A percentile compares a stretch with the other conserved stretches of the same genome.
Evolutionary conservation across 2,797 vertebrate genomes (phyloP).

Genomic region (Ctenochaetus hawaiiensis): DNA sequence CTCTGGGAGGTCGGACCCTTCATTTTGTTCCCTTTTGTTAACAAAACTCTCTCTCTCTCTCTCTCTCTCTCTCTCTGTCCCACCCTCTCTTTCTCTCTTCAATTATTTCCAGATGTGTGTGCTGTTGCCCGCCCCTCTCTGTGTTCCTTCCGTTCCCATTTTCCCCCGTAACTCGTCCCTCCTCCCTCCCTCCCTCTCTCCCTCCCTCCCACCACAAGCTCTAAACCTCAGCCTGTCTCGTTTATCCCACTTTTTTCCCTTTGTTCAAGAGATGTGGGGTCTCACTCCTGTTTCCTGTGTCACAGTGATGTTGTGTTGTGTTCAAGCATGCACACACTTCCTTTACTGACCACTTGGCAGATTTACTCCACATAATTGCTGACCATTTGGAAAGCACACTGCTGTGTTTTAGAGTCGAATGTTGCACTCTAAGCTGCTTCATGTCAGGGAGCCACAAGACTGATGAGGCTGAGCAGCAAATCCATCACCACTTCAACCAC

Average conservation of each 20-base stretch:
- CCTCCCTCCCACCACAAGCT: slow-evolving; percentile 23
- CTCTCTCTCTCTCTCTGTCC: neutral
- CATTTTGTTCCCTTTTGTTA: slow-evolving; percentile 30
- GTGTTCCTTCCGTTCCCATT: slow-evolving; percentile 45
- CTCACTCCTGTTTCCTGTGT: neutral
- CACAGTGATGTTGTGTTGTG: neutral
- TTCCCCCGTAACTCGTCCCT: slow-evolving; percentile 19
- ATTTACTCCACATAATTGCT: neutral
- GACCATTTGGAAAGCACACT: neutral
- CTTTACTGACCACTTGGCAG: neutral
- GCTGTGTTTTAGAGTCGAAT: neutral
- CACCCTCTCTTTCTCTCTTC: slow-evolving; percentile 9
- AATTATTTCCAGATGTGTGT: slow-evolving; percentile 77
- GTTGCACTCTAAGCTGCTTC: neutral
- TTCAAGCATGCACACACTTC: neutral
- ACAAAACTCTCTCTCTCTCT: slow-evolving; percentile 18
- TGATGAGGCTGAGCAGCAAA: too few relatives aligned
- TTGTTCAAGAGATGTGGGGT: slow-evolving; percentile 17
- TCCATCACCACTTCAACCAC: too few relatives aligned
- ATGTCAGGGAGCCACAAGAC: too few relatives aligned
- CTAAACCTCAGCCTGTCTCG: slow-evolving; percentile 6
- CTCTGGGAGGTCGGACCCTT: slow-evolving; percentile 15
- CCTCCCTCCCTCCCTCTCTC: slow-evolving; percentile 11
- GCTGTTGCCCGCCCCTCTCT: slow-evolving; percentile 27
- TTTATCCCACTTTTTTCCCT: slow-evolving; percentile 6